Evolutionary conservation across 2,797 vertebrate species (phyloP), one percentile per base, ranked within the genome.

Genomic region (Ibycter americanus): DNA sequence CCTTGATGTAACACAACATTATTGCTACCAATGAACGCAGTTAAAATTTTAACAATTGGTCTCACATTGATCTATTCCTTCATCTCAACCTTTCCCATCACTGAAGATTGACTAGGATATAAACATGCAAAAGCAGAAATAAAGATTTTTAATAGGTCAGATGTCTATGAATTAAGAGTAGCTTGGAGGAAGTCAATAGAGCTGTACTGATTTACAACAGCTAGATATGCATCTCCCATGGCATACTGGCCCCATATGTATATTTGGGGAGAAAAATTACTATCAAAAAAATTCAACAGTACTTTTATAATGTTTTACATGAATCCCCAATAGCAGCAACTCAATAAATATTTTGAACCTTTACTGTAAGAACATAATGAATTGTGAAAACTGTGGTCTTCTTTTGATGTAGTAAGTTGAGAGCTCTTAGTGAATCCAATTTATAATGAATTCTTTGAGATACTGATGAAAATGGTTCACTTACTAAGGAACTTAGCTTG

Each of bases 391-490:
- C 86, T 88, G 93, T 97, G 95, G 89, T 96, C 89, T 93, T 97
- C 91, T 96, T 98, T 84, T 90, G 85, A 96, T 95, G 93, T 70
- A 96, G 70, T 55, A 97, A 97, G 96, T 95, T 97, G 96, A 97
- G 96, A 96, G 96, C 73, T 96, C 97, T 98, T 94, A 95, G 88
- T 96, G 54, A 97, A 97, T 98, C 98, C 97, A 97, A 96, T 98
- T 98, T 91, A 84, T 97, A 97, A 97, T 97, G 89, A 97, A 97
- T 97, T 97, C 94, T 97, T 97, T 97, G 96, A 98, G 93, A 92
- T 96, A 95, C 95, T 93, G 97, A 96, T 97, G 95, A 97, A 97
- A 98, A 97, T 96, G 12, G 62, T 91, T 97, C 96, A 15, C 79
- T 98, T 97, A 96, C 95, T 96, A 93, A 93, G 81, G 92, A 97